These are phyloP conservation scores for Pseudopleuronectes americanus DNA, from an alignment of 2,797 vertebrate species.

Conservation along the genomic window DNA sequence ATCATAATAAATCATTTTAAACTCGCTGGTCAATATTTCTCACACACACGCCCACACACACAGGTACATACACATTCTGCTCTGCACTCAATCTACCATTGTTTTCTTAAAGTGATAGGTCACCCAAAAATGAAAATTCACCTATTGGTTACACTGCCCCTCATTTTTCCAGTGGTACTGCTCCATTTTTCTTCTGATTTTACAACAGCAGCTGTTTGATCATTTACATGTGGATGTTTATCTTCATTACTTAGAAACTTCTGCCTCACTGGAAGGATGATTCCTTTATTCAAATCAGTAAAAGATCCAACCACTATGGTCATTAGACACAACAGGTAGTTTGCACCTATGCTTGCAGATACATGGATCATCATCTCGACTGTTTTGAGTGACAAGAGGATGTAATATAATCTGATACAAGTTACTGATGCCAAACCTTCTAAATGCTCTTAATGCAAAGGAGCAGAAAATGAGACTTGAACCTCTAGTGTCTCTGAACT, in stretches of 20 bases:
- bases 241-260: no score
- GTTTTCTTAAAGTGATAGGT: background rate
- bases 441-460: background rate
- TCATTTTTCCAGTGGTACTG: no score
- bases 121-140: background rate
- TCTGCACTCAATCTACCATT: background rate
- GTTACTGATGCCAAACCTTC: no score
- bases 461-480: slow-evolving; percentile 2
- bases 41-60: background rate
- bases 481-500: slow-evolving; percentile 3
- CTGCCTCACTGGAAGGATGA: background rate
- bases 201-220: no score
- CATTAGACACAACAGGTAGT: background rate
- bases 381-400: slow-evolving; percentile 1
- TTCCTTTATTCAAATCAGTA: background rate
- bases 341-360: background rate
- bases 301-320: background rate
- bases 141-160: no score
- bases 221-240: background rate
- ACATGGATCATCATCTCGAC: background rate
- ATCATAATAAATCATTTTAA: slow-evolving; percentile 27
- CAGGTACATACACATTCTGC: no score
- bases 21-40: slow-evolving; percentile 11
- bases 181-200: no score
- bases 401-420: no score